A percentile compares a stretch with the other conserved stretches of the same genome.
phyloP scores from a whole-genome alignment of 1,140 invertebrate species.

The Euura saliciscinereae region DNA sequence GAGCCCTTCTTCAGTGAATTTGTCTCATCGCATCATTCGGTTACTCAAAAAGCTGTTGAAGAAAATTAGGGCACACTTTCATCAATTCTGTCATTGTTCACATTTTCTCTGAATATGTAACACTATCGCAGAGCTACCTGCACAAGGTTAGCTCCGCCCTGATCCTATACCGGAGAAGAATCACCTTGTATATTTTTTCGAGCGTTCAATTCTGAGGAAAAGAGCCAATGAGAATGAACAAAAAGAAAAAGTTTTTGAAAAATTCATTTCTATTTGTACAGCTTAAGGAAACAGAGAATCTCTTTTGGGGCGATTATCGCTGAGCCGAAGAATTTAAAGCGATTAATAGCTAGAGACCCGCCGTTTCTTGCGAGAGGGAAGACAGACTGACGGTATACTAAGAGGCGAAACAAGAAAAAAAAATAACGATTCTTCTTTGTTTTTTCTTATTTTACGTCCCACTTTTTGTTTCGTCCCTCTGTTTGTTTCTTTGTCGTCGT shows the following conservation, averaged over 20 bases:
- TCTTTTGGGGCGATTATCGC: neutral
- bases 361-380: neutral
- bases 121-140: too few relatives aligned
- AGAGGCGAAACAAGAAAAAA: neutral
- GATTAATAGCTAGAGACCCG: neutral
- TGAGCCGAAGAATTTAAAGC: slow-evolving; percentile 1
- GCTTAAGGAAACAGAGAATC: neutral
- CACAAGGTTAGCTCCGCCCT: too few relatives aligned
- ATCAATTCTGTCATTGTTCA: too few relatives aligned
- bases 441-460: neutral
- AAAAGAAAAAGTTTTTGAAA: neutral
- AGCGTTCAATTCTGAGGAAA: too few relatives aligned
- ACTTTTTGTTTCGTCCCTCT: neutral
- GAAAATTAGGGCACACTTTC: too few relatives aligned
- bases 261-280: neutral
- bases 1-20: too few relatives aligned
- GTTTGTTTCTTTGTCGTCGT: neutral
- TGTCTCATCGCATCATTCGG: too few relatives aligned
- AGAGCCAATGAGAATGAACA: too few relatives aligned
- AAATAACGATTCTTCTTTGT: neutral
- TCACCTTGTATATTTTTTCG: too few relatives aligned
- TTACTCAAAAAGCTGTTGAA: too few relatives aligned
- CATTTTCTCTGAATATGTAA: too few relatives aligned
- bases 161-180: too few relatives aligned
- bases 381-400: neutral